Percentiles rank a stretch among this genome's conserved stretches.
Conservation (phyloP, 2,888 invertebrate species). For the Andrena chrysosceles region DNA sequence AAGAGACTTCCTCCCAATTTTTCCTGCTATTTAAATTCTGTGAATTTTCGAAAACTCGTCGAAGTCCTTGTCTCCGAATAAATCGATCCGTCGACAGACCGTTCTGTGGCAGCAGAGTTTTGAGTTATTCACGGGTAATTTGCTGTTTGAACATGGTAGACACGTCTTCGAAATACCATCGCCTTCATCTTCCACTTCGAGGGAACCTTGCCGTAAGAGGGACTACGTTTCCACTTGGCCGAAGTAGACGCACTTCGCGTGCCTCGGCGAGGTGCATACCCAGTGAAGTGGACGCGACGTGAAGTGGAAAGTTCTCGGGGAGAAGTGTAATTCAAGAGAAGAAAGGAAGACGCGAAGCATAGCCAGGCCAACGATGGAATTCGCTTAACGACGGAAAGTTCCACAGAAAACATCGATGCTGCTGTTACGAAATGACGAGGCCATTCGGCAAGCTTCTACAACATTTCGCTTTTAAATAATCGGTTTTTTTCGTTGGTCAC, state of each 20-base stretch:
- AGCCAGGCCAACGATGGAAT: background rate
- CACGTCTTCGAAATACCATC: background rate
- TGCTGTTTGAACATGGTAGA: no score
- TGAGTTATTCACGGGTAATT: no score
- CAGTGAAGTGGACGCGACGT: slow-evolving; percentile 1
- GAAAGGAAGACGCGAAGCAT: background rate
- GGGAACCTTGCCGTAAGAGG: slow-evolving; percentile 17
- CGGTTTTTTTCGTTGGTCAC: slow-evolving; percentile 1
- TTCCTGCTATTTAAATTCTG: background rate
- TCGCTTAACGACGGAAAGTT: background rate
- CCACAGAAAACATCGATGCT: background rate
- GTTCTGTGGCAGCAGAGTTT: no score
- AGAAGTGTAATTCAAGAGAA: background rate
- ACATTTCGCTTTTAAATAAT: slow-evolving; percentile 33
- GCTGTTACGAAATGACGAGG: slow-evolving; percentile 5
- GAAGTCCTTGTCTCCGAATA: no score
- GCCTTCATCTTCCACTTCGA: background rate
- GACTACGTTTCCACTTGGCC: slow-evolving; percentile 11
- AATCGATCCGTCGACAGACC: no score
- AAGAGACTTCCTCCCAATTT: background rate
- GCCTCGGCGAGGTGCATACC: slow-evolving; percentile 15
- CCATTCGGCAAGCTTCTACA: background rate
- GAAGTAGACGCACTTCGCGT: slow-evolving; percentile 24
- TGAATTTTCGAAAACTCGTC: background rate
- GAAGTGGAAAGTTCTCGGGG: background rate